These are phyloP conservation scores for Antheraea mylitta DNA, from an alignment of 1,140 invertebrate species.

Conservation along the genomic window DNA sequence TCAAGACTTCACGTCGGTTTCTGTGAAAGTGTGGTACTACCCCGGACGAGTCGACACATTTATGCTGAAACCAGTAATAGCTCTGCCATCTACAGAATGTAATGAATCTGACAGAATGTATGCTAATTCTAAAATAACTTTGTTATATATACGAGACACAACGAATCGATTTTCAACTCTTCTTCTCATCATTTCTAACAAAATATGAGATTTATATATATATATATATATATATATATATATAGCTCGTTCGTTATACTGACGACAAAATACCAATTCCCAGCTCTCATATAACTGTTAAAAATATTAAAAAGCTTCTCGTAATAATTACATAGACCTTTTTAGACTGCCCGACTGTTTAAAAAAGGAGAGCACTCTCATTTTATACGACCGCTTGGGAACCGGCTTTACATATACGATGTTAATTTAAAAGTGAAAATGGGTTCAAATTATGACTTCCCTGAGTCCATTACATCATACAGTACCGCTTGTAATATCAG, in stretches of 20 bases:
- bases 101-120: no score
- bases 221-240: background rate
- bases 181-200: no score
- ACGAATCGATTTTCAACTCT: no score
- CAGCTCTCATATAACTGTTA: conserved; percentile 25
- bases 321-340: conserved; percentile 30
- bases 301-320: conserved; percentile 28
- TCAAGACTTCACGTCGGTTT: no score
- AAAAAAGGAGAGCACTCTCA: conserved; percentile 21
- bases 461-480: background rate
- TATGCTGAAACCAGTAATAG: no score
- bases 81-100: no score
- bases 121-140: no score
- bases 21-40: no score
- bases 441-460: conserved; percentile 4
- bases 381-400: conserved; percentile 26
- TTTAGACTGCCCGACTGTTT: conserved; percentile 22
- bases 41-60: no score
- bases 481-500: background rate
- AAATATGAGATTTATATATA: no score
- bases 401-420: conserved; percentile 11
- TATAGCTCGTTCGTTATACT: background rate
- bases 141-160: no score
- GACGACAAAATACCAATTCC: conserved; percentile 22
- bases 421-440: conserved; percentile 15